Evolutionary conservation across 2,113 vertebrate genomes (phyloP), one percentile per base, ranked within the genome.

Genomic region (Sturnira hondurensis): DNA sequence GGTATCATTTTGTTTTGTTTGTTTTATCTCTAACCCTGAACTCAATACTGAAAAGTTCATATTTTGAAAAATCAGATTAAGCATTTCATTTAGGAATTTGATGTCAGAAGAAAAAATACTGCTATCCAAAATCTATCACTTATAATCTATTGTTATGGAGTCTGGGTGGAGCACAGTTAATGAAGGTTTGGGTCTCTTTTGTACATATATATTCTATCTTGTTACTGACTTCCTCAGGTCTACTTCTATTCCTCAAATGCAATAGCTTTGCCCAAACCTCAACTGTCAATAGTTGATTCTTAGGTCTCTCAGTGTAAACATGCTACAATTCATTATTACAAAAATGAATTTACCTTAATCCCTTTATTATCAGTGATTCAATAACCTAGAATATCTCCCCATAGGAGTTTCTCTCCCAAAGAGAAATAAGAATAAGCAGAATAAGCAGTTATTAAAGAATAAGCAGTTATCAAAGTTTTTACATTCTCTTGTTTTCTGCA

Each of bases 291-390:
- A 77, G 65, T 95, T 56, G 76, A 77, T 90, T 97, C 85, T 73
- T 9, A 56, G 56, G 38, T 90, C 31, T 83, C 73, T 96, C 5
- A 1, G 33, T 58, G 63, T 92, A 71, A 93, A 89, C 70, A 84
- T 67, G 76, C 47, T 92, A n/a, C n/a, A 89, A 96, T 96, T 84
- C 63, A n/a, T n/a, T 96, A 87, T 92, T 88, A 81, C n/a, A 89
- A 84, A 97, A 91, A 89, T 95, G 76, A 65, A 80, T 9, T 93
- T 92, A 76, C 20, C 86, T 70, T 96, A 95, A 95, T 97, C 84
- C n/a, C 61, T 77, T 84, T 93, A 84, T 61, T 87, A 41, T 43
- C 38, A 43, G 13, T 15, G 56, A 87, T 80, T 91, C 87, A 93
- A 77, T 92, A 90, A 61, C 74, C 17, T 70, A 54, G 54, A 89